Conservation (phyloP, 2,888 invertebrate genomes). For the Julus scandinavius region DNA sequence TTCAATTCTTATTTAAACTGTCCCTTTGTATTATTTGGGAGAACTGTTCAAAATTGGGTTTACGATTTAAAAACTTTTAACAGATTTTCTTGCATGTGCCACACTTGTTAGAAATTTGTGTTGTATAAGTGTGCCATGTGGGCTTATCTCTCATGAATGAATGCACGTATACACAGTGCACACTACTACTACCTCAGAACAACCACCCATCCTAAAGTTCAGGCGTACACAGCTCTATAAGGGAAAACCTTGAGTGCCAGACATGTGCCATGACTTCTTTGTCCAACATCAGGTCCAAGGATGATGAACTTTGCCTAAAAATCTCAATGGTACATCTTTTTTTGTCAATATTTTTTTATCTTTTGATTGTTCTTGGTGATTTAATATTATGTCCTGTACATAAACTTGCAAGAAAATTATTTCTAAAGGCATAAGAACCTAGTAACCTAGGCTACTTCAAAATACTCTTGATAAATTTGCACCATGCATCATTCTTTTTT, state of each 20-base stretch:
- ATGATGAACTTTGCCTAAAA: conserved; percentile 49
- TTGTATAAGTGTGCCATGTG: conserved; percentile 42
- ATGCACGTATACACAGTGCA: conserved; percentile 55
- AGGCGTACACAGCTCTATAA: conserved; percentile 52
- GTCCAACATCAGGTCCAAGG: conserved; percentile 33
- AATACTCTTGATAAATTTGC: not conserved
- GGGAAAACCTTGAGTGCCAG: conserved; percentile 53
- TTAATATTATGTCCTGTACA: conserved; percentile 15
- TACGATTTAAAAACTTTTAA: not conserved
- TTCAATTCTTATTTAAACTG: not conserved
- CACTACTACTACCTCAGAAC: conserved; percentile 54
- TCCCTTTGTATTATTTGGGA: not conserved
- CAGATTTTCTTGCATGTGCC: conserved; percentile 32
- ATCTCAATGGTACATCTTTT: conserved; percentile 52
- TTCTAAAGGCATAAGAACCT: not conserved
- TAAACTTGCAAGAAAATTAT: not conserved
- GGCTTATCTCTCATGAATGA: conserved; percentile 52
- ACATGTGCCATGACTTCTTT: conserved; percentile 51
- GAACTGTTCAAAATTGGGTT: conserved; percentile 22
- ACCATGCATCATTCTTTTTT: too few relatives aligned
- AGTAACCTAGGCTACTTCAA: not conserved
- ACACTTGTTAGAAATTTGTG: conserved; percentile 42
- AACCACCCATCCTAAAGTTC: conserved; percentile 53
- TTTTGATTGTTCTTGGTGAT: conserved; percentile 47
- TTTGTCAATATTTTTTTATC: conserved; percentile 47